Evolutionary conservation across 2,113 vertebrate genomes (phyloP), one percentile per base, ranked within the genome.

Genomic region (Dascyllus trimaculatus): DNA sequence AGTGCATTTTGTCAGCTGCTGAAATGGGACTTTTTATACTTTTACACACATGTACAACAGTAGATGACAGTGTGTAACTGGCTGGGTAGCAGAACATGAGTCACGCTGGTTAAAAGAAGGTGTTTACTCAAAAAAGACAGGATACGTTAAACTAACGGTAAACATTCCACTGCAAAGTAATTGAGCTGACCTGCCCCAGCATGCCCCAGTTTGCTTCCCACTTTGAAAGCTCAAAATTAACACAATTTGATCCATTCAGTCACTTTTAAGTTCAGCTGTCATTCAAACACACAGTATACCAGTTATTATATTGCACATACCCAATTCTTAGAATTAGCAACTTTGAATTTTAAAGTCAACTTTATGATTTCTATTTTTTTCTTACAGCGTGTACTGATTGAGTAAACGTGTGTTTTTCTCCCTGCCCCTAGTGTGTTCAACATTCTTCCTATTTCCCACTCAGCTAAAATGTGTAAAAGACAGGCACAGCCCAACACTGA

Each of bases 161-260:
- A 81, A 86, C 85, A 86, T 84, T 89, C 86, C 81, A 82, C 29
- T 35, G 4, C 46, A 22, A 43, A 38, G 67, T 52, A 69, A 56
- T 49, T 71, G 19, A 57, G 17, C 29, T 52, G 48, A 70, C 80
- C 63, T 89, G 91, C 22, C 45, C 62, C 40, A 49, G 52, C 90
- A 81, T 68, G 90, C 24, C 67, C 11, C 24, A 35, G 35, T 79
- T 11, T 38, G 45, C 49, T 56, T 61, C 49, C 56, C 19, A 49
- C 61, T 17, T n/a, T 54, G 25, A 75, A 63, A 26, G 48, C 24
- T 45, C 10, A 9, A 52, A 56, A 13, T 61, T 53, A 35, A 46
- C 2, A 4, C 52, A 25, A 32, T 70, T 80, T 82, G 51, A 82
- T 61, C 49, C 66, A 80, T 51, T 56, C 54, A 40, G n/a, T 60